Evolutionary conservation across 2,797 vertebrate species (phyloP).

Genomic region (Periophthalmus magnuspinnatus): DNA sequence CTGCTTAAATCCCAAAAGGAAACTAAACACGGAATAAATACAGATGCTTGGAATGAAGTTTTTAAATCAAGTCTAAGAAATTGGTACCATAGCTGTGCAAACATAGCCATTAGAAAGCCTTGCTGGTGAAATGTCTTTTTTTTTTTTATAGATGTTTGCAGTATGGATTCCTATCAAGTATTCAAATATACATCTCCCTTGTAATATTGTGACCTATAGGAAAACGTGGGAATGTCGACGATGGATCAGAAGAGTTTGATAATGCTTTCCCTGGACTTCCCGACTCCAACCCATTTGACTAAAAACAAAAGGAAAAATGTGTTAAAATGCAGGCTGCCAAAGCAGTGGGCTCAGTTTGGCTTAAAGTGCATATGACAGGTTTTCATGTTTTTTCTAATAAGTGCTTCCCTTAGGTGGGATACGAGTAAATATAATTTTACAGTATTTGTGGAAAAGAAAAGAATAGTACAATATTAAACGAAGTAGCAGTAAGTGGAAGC

Average conservation of each 20-base stretch:
- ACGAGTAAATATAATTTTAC: too few relatives aligned
- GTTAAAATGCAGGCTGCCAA: conserved; percentile 28
- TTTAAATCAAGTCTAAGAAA: conserved; percentile 40
- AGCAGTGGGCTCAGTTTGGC: conserved; percentile 6
- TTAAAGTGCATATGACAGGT: background rate
- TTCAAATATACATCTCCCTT: conserved; percentile 42
- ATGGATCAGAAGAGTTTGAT: conserved; percentile 79
- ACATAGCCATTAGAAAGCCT: conserved; percentile 49
- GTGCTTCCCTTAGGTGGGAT: too few relatives aligned
- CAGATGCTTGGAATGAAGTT: conserved; percentile 52
- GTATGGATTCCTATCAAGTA: conserved; percentile 45
- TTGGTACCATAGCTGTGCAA: conserved; percentile 25
- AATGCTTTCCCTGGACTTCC: conserved; percentile 84
- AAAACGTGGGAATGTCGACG: conserved; percentile 2
- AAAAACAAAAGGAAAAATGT: conserved; percentile 36
- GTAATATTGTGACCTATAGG: conserved; percentile 1
- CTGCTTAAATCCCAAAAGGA: conserved; percentile 35
- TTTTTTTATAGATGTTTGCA: conserved; percentile 30
- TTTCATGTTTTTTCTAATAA: too few relatives aligned
- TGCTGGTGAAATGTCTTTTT: conserved; percentile 68
- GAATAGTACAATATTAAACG: too few relatives aligned
- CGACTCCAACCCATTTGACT: conserved; percentile 88
- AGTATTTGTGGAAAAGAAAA: too few relatives aligned
- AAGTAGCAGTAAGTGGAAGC: too few relatives aligned
- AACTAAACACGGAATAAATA: conserved; percentile 48